Base-by-base conservation (phyloP, 1,140 invertebrate genomes). In the Sesamia nonagrioides region DNA sequence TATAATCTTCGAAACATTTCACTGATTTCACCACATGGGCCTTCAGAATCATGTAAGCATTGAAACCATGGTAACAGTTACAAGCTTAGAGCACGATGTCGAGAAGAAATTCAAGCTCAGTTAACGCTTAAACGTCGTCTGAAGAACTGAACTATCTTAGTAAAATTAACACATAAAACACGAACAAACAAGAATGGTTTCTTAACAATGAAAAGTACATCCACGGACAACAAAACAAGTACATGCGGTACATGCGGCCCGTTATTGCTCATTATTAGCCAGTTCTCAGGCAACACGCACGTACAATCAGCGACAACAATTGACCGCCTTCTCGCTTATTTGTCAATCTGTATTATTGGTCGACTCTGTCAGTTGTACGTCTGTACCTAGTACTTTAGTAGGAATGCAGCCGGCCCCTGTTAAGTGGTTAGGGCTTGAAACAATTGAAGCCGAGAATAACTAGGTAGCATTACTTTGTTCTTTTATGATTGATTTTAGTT, bases 341-440 rank as follows among this genome's bases (percentile, higher is more conserved):
- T 75, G 72, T 75, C 72, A 45, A 75, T 75, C 72, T 61, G 42
- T 75, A 40, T 61, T 60, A 61, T 75, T 71, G 68, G 50, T 7
- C 48, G 13, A 40, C 27, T n/a, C 6, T 63, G n/a, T 21, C 48
- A 54, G 54, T 33, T 35, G 21, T 60, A 60, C 6, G 45, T 69
- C 17, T 50, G 45, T 37, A 17, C 9, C 18, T 37, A 35, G 18
- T 56, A 72, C 50, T 72, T 68, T n/a, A 37, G 58, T 15, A 8
- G 61, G 61, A 66, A 66, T 66, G 61, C 37, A 42, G 37, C 11
- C 17, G 54, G 21, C 54, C 54, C 33, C 54, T 21, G 54, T 37
- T 66, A 66, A 66, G 61, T 50, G 45, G 45, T 15, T 33, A 60
- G 56, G 56, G 18, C 56, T 56, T 27, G 56, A 27, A 8, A 42